phyloP scores from a whole-genome alignment of 2,888 invertebrate species.

The Pristionchus mayeri region DNA sequence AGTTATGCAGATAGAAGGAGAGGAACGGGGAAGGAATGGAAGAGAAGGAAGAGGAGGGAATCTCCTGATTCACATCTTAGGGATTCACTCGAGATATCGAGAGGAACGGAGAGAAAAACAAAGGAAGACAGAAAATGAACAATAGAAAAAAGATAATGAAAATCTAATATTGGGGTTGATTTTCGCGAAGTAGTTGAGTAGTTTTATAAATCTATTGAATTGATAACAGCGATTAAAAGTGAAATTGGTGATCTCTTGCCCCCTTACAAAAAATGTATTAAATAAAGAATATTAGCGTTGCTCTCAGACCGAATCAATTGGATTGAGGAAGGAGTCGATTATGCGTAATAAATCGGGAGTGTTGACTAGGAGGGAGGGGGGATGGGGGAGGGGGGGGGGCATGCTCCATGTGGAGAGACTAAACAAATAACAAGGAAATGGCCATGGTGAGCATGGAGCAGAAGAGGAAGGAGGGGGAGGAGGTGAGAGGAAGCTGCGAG shows the following conservation, averaged over 20 bases:
- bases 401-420: not conserved
- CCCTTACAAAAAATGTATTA: not conserved
- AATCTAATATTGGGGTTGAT: not conserved
- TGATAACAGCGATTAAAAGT: not conserved
- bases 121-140: not conserved
- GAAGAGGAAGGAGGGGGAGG: not conserved
- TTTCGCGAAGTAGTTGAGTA: too few species aligned
- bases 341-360: not conserved
- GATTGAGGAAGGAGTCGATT: too few species aligned
- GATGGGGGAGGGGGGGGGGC: too few species aligned
- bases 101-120: not conserved
- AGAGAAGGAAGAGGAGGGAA: not conserved
- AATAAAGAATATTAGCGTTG: not conserved
- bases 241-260: too few species aligned
- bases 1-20: not conserved
- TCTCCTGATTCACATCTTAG: not conserved
- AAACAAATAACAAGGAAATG: slow-evolving; percentile 12
- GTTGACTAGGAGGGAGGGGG: slow-evolving; percentile 16
- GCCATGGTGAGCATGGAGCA: not conserved
- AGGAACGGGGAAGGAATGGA: not conserved
- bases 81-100: not conserved
- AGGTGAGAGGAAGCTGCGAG: not conserved
- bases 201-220: not conserved
- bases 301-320: not conserved
- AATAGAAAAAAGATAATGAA: not conserved